These are phyloP conservation scores for Hypolimnas misippus DNA, from an alignment of 2,888 invertebrate species.

Conservation along the genomic window DNA sequence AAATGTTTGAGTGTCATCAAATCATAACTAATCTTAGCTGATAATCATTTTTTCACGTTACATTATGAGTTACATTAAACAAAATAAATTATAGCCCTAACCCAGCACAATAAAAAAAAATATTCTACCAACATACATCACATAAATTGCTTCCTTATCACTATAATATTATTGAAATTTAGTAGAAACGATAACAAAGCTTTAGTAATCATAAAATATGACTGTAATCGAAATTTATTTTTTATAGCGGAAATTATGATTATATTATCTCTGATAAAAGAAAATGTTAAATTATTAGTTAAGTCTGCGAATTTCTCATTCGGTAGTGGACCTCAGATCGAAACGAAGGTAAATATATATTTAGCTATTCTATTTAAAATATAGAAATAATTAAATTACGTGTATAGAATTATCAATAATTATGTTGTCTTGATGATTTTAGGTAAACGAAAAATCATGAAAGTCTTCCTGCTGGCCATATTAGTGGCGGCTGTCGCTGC, in stretches of 20 bases:
- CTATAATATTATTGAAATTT: too few relatives aligned
- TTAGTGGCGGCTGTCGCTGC: constrained; percentile 61
- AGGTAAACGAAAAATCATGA: constrained; percentile 58
- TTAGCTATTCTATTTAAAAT: neutral
- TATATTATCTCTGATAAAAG: neutral
- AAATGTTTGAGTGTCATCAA: too few relatives aligned
- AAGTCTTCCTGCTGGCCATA: constrained; percentile 59
- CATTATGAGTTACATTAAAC: too few relatives aligned
- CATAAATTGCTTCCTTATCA: too few relatives aligned
- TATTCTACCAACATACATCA: too few relatives aligned
- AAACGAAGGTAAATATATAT: constrained; percentile 50
- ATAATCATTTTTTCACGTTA: too few relatives aligned
- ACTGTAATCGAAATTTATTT: neutral
- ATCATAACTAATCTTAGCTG: too few relatives aligned
- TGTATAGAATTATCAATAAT: neutral
- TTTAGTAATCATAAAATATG: constrained; percentile 4
- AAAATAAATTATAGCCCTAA: too few relatives aligned
- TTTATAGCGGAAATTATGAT: constrained; percentile 11
- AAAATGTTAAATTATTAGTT: constrained; percentile 6
- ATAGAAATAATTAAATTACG: neutral
- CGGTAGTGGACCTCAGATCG: constrained; percentile 46
- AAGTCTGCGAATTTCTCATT: constrained; percentile 44
- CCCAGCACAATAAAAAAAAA: too few relatives aligned
- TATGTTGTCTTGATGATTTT: constrained; percentile 3
- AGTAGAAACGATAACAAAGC: neutral